Evolutionary conservation across 2,888 invertebrate genomes (phyloP), one percentile per base, ranked within the genome.

Genomic region (Acronicta leporina): DNA sequence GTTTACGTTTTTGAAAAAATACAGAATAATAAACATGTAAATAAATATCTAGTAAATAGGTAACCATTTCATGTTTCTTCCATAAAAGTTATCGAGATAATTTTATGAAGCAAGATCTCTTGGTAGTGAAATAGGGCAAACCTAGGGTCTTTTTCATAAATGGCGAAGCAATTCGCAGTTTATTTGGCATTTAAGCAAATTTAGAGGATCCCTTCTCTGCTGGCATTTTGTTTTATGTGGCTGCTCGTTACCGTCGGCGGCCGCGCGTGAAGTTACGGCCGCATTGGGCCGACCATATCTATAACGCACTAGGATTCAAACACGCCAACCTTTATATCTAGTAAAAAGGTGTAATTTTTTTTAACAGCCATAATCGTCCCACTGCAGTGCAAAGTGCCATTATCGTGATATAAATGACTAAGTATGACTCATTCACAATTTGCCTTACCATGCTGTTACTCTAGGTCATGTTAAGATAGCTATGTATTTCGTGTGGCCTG

Each of bases 161-260:
- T 90, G 91, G 88, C 90, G 88, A 84, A 91, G 89, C 90, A 87
- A 92, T 94, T 93, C 90, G 85, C 92, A 92, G 92, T 92, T 92
- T 94, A 92, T 92, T 91, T 92, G 92, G 92, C 92, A 92, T 92
- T 92, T 92, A 92, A 91, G 92, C 91, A 88, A 92, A 92, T 92
- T 92, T 90, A 88, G 90, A 89, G 89, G 90, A 91, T 90, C 90
- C 91, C 90, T 87, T 85, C 86, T 86, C 84, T 82, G 87, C 89
- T 92, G 93, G 93, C 92, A 94, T 94, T 94, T 94, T 92, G 92
- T 93, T 94, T 94, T 94, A 94, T 93, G 92, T 87, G 90, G 87
- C 84, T 84, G 90, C 94, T 94, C 93, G 94, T 94, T 94, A 94
- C 92, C 84, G 88, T 84, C 91, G 87, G 85, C 93, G 91, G 89